Evolutionary conservation across 1,140 invertebrate genomes (phyloP).

Genomic region (Thalassaphorura encarpata): DNA sequence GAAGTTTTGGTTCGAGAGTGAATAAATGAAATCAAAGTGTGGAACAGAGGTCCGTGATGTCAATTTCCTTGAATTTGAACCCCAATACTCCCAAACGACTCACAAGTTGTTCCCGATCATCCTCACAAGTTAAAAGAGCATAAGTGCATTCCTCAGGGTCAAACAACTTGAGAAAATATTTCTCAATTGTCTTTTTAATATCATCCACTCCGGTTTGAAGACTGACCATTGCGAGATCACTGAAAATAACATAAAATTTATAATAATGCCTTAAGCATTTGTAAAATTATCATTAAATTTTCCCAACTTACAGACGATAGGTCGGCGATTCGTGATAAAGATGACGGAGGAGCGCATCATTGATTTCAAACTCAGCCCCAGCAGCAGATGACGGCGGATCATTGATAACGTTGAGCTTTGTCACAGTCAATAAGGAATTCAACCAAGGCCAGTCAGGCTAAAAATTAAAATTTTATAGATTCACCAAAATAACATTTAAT

Average conservation of each 20-base stretch:
- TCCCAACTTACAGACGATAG: conserved; percentile 16
- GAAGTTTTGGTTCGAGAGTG: too few relatives aligned
- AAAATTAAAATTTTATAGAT: background rate
- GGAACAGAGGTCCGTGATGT: conserved; percentile 10
- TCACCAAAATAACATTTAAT: background rate
- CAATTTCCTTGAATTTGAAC: conserved; percentile 4
- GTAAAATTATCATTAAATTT: background rate
- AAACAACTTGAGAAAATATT: conserved; percentile 58
- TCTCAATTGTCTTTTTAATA: conserved; percentile 51
- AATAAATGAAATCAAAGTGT: too few relatives aligned
- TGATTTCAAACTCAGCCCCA: conserved; percentile 22
- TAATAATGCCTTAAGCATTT: background rate
- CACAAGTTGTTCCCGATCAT: conserved; percentile 6
- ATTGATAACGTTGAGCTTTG: conserved; percentile 29
- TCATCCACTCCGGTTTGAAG: conserved; percentile 53
- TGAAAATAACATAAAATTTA: conserved; percentile 38
- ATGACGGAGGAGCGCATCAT: conserved; percentile 11
- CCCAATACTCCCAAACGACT: background rate
- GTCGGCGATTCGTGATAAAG: conserved; percentile 10
- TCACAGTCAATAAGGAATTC: conserved; percentile 16
- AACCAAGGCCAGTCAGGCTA: conserved; percentile 27
- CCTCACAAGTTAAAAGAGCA: conserved; percentile 5
- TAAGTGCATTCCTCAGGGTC: conserved; percentile 44
- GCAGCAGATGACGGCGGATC: conserved; percentile 23
- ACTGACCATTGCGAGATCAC: conserved; percentile 54